Conservation (phyloP, 2,113 vertebrate genomes). For the Epinephelus moara region DNA sequence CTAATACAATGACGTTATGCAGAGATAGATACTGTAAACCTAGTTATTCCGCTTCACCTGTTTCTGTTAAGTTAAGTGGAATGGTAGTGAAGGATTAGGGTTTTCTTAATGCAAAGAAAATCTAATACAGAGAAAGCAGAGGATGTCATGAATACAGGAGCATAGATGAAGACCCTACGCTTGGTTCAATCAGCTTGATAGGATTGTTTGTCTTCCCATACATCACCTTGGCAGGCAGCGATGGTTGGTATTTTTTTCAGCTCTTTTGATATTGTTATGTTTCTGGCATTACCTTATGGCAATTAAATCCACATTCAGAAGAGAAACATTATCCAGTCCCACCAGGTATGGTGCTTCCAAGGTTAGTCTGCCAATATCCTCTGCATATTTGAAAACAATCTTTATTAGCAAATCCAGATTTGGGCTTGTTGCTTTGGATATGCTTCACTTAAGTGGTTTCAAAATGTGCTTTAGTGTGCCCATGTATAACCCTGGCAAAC, state of each 20-base stretch:
- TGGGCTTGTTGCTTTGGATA: background rate
- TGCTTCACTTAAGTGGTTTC: background rate
- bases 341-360: background rate
- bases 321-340: conserved; percentile 11
- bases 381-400: background rate
- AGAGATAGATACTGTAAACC: background rate
- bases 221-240: conserved; percentile 33
- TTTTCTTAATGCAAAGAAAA: conserved; percentile 64
- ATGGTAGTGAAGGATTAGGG: conserved; percentile 11
- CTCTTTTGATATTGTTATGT: conserved; percentile 11
- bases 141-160: background rate
- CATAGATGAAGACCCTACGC: background rate
- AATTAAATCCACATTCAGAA: conserved; percentile 12
- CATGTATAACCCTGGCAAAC: background rate
- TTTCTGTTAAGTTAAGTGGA: conserved; percentile 23
- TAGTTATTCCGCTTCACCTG: conserved; percentile 34
- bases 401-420: background rate
- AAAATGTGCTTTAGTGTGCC: background rate
- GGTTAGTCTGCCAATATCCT: background rate
- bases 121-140: conserved; percentile 61
- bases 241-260: background rate
- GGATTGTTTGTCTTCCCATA: conserved; percentile 7
- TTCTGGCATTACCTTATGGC: conserved; percentile 15
- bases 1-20: conserved; percentile 40
- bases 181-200: conserved; percentile 49